A percentile compares a stretch with the other conserved stretches of the same genome.
These are phyloP conservation scores for Silurus aristotelis DNA, from an alignment of 2,797 vertebrate genomes.

Conservation along the genomic window DNA sequence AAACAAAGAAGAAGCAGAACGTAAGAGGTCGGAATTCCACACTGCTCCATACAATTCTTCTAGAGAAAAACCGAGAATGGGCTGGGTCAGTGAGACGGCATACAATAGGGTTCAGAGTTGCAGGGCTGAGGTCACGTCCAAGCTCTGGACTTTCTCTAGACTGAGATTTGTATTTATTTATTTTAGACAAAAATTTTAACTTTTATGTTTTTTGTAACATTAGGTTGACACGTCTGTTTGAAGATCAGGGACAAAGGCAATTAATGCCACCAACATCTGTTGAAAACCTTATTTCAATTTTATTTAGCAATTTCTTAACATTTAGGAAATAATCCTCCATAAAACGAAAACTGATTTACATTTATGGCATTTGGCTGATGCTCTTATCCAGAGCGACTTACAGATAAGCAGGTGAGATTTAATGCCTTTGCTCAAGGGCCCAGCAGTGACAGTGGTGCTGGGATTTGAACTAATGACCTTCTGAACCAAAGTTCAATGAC, in stretches of 20 bases:
- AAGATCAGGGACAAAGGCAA: not conserved
- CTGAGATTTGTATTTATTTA: no score
- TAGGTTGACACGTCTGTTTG: no score
- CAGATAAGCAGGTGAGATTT: no score
- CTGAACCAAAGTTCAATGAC: no score
- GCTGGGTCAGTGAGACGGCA: constrained; percentile 2
- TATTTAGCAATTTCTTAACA: not conserved
- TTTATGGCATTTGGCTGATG: no score
- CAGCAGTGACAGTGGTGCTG: no score
- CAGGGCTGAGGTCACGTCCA: constrained; percentile 31
- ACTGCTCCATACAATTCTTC: constrained; percentile 16
- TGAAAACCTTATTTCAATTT: not conserved
- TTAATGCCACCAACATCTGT: not conserved
- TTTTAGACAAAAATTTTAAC: no score
- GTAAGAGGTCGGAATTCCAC: constrained; percentile 64
- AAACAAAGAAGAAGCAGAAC: constrained; percentile 68
- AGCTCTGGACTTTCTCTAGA: not conserved
- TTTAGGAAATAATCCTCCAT: not conserved
- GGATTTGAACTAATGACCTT: no score
- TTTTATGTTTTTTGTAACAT: not conserved
- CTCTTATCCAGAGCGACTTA: no score
- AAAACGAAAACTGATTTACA: not conserved
- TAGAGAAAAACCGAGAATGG: constrained; percentile 12
- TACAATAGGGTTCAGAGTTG: not conserved
- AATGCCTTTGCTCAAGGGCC: no score